These are phyloP conservation scores for Coenonympha arcania DNA, from an alignment of 2,888 invertebrate species.

Conservation along the genomic window DNA sequence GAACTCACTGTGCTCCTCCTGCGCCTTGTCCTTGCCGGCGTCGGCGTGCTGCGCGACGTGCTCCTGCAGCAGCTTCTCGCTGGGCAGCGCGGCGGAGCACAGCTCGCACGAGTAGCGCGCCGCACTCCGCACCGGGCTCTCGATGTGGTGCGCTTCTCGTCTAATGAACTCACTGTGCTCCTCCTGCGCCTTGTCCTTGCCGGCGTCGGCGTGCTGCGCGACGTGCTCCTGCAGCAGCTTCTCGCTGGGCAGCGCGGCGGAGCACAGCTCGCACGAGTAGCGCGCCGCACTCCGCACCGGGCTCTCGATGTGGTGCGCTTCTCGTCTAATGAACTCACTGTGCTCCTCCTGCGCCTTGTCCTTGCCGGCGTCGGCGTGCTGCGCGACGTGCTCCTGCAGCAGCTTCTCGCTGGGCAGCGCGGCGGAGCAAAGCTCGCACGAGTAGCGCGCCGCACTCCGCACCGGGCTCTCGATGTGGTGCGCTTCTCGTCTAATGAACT, in stretches of 20 bases:
- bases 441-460: constrained; percentile 32
- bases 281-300: constrained; percentile 33
- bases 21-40: constrained; percentile 10
- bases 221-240: constrained; percentile 37
- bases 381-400: constrained; percentile 38
- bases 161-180: too few species aligned
- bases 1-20: too few species aligned
- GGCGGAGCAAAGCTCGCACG: constrained; percentile 42
- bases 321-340: constrained; percentile 44
- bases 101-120: constrained; percentile 37
- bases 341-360: too few species aligned
- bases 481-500: constrained; percentile 43
- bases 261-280: constrained; percentile 40
- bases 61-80: constrained; percentile 32
- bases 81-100: constrained; percentile 39
- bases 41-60: constrained; percentile 34
- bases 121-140: constrained; percentile 31
- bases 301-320: constrained; percentile 43
- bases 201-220: constrained; percentile 27
- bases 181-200: constrained; percentile 10
- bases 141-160: constrained; percentile 48
- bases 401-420: constrained; percentile 31
- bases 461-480: constrained; percentile 41
- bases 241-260: constrained; percentile 32
- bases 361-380: too few species aligned